These are phyloP conservation scores for Agriopis marginaria DNA, from an alignment of 2,888 invertebrate genomes.

Conservation along the genomic window DNA sequence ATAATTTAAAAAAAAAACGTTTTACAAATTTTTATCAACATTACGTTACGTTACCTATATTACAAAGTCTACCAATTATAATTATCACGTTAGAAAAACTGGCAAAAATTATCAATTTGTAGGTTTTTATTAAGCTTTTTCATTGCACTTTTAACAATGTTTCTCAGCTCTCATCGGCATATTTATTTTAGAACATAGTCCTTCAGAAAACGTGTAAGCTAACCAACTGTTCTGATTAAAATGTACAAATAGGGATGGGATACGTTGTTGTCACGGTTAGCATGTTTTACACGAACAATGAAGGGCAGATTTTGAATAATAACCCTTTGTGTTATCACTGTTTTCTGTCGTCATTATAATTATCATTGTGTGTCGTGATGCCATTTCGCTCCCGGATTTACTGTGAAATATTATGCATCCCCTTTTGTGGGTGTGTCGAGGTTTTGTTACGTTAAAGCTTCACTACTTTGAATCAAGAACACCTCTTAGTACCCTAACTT, in stretches of 20 bases:
- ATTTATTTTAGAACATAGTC: background rate
- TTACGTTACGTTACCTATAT: too few species aligned
- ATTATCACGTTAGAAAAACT: too few species aligned
- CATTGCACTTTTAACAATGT: too few species aligned
- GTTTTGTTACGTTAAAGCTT: conserved; percentile 19
- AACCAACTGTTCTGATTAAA: conserved; percentile 22
- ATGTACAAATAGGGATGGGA: conserved; percentile 50
- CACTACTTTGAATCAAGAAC: background rate
- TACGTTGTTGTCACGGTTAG: conserved; percentile 73
- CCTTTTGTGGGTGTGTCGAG: conserved; percentile 21
- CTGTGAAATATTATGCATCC: conserved; percentile 34
- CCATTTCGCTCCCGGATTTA: conserved; percentile 50
- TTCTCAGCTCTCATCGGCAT: too few species aligned
- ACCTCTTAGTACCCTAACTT: background rate
- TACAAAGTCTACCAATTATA: too few species aligned
- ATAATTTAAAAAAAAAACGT: too few species aligned
- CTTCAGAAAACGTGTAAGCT: conserved; percentile 3
- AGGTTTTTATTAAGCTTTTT: too few species aligned
- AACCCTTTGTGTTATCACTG: conserved; percentile 70
- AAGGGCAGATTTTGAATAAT: conserved; percentile 81
- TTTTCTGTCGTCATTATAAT: conserved; percentile 70
- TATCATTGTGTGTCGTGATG: conserved; percentile 58
- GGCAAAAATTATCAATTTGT: too few species aligned
- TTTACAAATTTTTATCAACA: too few species aligned
- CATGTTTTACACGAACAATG: conserved; percentile 81